These are phyloP conservation scores for Cryptophagus acutangulus DNA, from an alignment of 2,888 invertebrate genomes.

Conservation along the genomic window DNA sequence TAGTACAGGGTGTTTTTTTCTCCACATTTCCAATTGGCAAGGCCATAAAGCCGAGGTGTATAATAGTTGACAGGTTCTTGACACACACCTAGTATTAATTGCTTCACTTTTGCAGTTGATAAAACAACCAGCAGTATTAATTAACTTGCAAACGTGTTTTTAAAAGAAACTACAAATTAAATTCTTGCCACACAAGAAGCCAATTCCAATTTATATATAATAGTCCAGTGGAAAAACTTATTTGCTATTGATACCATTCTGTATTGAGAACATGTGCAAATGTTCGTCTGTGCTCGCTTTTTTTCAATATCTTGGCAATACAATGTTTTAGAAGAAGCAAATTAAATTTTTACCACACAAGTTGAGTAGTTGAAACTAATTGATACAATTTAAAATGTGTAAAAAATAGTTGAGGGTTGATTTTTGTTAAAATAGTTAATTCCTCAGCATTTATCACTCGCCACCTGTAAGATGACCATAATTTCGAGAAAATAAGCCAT, in stretches of 20 bases:
- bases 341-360: neutral
- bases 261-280: too few relatives aligned
- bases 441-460: neutral
- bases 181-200: too few relatives aligned
- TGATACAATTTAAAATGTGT: neutral
- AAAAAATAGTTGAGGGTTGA: neutral
- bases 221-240: too few relatives aligned
- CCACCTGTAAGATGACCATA: constrained; percentile 2
- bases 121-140: constrained; percentile 1
- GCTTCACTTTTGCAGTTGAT: neutral
- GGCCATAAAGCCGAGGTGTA: too few relatives aligned
- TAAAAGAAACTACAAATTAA: too few relatives aligned
- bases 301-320: too few relatives aligned
- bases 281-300: too few relatives aligned
- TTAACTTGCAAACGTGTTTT: constrained; percentile 1
- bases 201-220: too few relatives aligned
- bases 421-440: neutral
- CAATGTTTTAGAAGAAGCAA: too few relatives aligned
- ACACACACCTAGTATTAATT: constrained; percentile 1
- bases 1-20: too few relatives aligned
- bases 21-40: too few relatives aligned
- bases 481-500: constrained; percentile 1
- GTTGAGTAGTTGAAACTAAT: neutral
- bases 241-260: too few relatives aligned
- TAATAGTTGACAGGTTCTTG: constrained; percentile 1